A percentile compares a stretch with the other conserved stretches of the same genome.
These are phyloP conservation scores for Apamea sordens DNA, from an alignment of 2,888 invertebrate species.

Conservation along the genomic window DNA sequence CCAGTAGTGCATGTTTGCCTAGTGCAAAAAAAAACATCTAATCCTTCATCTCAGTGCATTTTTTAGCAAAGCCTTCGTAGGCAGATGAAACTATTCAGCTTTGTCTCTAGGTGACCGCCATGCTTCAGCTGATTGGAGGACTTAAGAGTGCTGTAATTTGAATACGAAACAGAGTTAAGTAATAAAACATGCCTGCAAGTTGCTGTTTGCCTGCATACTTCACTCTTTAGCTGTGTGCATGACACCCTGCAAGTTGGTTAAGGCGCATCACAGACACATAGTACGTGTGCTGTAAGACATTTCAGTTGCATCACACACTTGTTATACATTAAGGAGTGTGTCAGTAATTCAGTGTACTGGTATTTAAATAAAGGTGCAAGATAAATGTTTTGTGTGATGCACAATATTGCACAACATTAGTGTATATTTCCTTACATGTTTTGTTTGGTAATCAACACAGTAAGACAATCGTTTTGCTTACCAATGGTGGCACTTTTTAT, in stretches of 20 bases:
- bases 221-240: constrained; percentile 49
- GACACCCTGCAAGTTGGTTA: constrained; percentile 53
- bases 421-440: neutral
- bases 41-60: neutral
- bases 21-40: neutral
- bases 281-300: constrained; percentile 48
- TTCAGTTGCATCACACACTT: constrained; percentile 35
- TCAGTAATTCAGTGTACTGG: neutral
- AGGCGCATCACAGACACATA: constrained; percentile 44
- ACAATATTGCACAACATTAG: neutral
- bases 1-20: neutral
- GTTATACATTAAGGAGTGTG: neutral
- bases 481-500: neutral
- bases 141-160: neutral
- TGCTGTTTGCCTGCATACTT: constrained; percentile 30
- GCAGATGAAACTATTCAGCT: constrained; percentile 22
- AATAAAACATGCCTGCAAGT: constrained; percentile 44
- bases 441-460: neutral
- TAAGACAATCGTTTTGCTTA: neutral
- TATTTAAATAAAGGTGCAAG: neutral
- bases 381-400: neutral
- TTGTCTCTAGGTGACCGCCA: constrained; percentile 23
- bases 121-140: constrained; percentile 28
- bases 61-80: neutral
- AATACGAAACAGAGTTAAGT: neutral